Percentiles rank a stretch among this genome's conserved stretches.
phyloP scores from a whole-genome alignment of 2,113 vertebrate species.

The Rattus rattus region DNA sequence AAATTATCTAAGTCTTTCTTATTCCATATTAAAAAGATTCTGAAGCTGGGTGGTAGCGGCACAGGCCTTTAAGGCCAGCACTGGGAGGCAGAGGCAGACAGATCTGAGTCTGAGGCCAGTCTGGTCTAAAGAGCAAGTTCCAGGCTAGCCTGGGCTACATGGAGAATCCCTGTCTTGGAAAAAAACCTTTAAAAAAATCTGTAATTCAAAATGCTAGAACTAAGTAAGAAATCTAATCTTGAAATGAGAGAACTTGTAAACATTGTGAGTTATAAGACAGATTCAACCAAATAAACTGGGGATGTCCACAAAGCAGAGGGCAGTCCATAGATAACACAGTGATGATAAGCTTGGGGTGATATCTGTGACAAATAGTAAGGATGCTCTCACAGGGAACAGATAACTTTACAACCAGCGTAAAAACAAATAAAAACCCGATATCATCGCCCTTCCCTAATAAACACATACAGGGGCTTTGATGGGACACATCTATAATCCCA shows the following conservation, averaged over 20 bases:
- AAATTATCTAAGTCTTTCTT: not conserved
- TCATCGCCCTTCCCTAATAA: not conserved
- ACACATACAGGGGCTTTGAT: not conserved
- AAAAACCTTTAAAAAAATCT: not conserved
- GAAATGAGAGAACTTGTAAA: not conserved
- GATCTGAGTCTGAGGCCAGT: not conserved
- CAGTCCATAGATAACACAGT: not conserved
- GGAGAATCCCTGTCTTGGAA: not conserved
- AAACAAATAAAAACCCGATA: not conserved
- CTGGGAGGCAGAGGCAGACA: not conserved
- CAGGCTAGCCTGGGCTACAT: not conserved
- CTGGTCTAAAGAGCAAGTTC: not conserved
- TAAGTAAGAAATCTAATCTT: not conserved
- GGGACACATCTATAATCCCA: not conserved
- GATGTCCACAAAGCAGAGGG: not conserved
- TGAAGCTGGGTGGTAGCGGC: not conserved
- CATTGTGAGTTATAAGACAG: not conserved
- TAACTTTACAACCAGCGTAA: not conserved
- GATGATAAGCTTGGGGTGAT: not conserved
- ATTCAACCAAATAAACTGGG: not conserved
- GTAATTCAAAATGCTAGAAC: slow-evolving; percentile 6
- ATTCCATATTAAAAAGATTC: not conserved
- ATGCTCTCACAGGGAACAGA: not conserved
- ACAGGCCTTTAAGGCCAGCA: not conserved
- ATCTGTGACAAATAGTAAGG: not conserved